Evolutionary conservation across 2,888 invertebrate genomes (phyloP).

Genomic region (Tipula helvola): DNA sequence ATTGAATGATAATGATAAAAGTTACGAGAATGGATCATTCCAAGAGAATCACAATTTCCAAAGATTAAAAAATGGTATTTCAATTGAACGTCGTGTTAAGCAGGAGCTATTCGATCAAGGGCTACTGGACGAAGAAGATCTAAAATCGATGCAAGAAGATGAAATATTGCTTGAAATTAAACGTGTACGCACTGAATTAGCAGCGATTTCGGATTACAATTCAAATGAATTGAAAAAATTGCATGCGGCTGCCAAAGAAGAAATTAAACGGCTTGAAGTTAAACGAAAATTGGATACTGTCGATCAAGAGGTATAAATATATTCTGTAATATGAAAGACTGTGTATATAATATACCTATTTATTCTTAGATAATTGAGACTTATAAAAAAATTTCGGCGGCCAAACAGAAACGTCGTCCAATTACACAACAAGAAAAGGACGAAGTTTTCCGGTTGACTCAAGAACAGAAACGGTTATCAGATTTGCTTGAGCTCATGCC

Average conservation of each 20-base stretch:
- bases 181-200: slow-evolving; percentile 71
- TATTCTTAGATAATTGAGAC: slow-evolving; percentile 53
- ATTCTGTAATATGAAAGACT: not conserved
- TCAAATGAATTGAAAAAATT: slow-evolving; percentile 56
- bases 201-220: slow-evolving; percentile 69
- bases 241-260: slow-evolving; percentile 58
- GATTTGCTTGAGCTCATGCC: slow-evolving; percentile 28
- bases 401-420: slow-evolving; percentile 70
- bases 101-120: slow-evolving; percentile 82
- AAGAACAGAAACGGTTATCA: slow-evolving; percentile 44
- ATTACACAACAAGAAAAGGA: slow-evolving; percentile 71
- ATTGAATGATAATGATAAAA: slow-evolving; percentile 38
- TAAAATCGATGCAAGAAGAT: slow-evolving; percentile 50
- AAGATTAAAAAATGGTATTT: slow-evolving; percentile 49
- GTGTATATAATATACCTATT: not conserved
- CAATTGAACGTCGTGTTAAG: slow-evolving; percentile 70
- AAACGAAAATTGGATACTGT: slow-evolving; percentile 60
- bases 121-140: slow-evolving; percentile 57
- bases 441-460: slow-evolving; percentile 58
- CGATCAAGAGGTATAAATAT: slow-evolving; percentile 56
- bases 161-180: slow-evolving; percentile 82
- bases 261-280: slow-evolving; percentile 64
- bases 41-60: slow-evolving; percentile 28
- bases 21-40: slow-evolving; percentile 24
- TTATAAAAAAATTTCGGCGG: slow-evolving; percentile 66